Evolutionary conservation across 2,888 invertebrate genomes (phyloP), one percentile per base, ranked within the genome.

Genomic region (Axea sp.): DNA sequence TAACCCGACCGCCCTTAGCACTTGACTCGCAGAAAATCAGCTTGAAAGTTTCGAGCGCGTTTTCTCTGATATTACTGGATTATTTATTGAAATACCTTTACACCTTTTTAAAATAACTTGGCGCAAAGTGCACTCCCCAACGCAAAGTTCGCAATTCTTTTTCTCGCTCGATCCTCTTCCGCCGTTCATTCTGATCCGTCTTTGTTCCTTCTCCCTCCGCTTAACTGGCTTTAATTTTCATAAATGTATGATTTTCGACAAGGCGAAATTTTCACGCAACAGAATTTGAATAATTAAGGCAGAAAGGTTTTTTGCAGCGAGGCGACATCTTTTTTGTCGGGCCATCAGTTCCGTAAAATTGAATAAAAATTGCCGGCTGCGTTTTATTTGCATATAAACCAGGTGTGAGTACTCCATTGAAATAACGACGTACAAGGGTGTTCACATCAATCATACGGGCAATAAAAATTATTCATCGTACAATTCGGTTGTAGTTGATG

Each of bases 361-460:
- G 53, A 69, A 69, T 67, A 57, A 55, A 65, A 57, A 67, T 57
- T 37, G 45, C 39, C 37, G 33, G 5, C 62, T 51, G 37, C 47
- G 30, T 60, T 71, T 55, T 41, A 55, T 71, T 71, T 71, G 39
- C 59, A 62, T 55, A 45, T 35, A 68, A 51, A 51, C 49, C 68
- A 53, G 49, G 43, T 37, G 59, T 37, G 43, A 47, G 30, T 60
- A 35, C 30, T 59, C 28, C 35, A 57, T 60, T 60, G 47, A 55
- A 60, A 30, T 62, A 69, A 69, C 55, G 57, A 62, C 55, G 22
- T 55, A 37, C 60, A 47, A 62, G 55, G 26, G 26, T 45, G 53
- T 60, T 45, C 49, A 53, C 69, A 69, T 71, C 62, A 62, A 71
- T 71, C 55, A 62, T 71, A 57, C 53, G 55, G n/a, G 71, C 62